Base-by-base conservation (phyloP, 2,797 vertebrate species). In the Anguilla pacifica region DNA sequence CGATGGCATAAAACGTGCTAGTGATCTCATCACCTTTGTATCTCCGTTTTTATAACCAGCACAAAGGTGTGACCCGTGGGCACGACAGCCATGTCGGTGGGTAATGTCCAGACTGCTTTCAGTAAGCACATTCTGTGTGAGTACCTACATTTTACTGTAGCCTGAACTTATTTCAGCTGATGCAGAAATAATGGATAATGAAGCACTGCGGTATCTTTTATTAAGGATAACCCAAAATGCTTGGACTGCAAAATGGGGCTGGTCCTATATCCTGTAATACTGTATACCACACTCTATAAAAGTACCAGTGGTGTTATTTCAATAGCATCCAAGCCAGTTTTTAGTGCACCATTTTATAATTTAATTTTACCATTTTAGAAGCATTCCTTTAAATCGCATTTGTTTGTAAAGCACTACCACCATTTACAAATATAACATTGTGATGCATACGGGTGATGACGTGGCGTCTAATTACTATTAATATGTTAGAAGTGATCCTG, bases 161-260 rank as follows among this genome's bases (percentile, higher is more conserved):
- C 90, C 25, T 88, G 46, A 72, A 59, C 89, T 31, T 15, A 46
- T 93, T 94, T 93, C 90, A 93, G 92, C 94, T 94, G 92, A 95
- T 94, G 92, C 90, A 74, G 92, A 93, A 57, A 57, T 57, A 57
- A 57, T 57, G 55, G 55, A 57, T 57, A 57, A 55, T 55, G 64
- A 89, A 89, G 87, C 89, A 89, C 90, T 91, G 92, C 89, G 91
- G 93, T 94, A 93, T 92, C 86, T 86, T 35, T 86, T 86, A 85
- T 67, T 85, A 61, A 70, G 2, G 86, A 95, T 95, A 96, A 96
- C 94, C 90, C 91, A 91, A 96, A 94, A 93, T 95, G 79, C 89
- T 87, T 87, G 61, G 91, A 92, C 91, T 94, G 94, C 94, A 92
- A 91, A 83, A 57, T 72, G 67, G 72, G 70, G 67, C 28, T 7